Base-by-base conservation (phyloP, 2,797 vertebrate genomes). In the Diplodus sargus region DNA sequence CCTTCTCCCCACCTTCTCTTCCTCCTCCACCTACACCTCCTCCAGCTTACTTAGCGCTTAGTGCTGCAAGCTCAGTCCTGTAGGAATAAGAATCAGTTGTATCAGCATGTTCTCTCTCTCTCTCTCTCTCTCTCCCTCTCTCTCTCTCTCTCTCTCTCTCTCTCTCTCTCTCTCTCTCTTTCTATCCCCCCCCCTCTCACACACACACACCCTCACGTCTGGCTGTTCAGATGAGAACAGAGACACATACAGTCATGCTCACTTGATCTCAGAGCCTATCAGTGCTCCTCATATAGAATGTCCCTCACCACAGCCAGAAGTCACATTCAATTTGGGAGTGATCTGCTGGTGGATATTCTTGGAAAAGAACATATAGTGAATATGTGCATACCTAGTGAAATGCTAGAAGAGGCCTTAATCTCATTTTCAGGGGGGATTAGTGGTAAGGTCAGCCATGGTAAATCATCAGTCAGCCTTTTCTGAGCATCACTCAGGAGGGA, bases 351-450 rank as follows among this genome's bases (percentile, higher is more conserved):
- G 82, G 86, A 70, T 91, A 90, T 91, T 90, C 81, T 86, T 76
- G 73, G 87, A 87, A 61, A 84, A 76, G 86, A 71, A 81, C 80
- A 69, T 85, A 77, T 71, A 78, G 80, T 63, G 53, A 82, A 90
- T 87, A 87, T 89, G 89, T 90, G 89, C 90, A 78, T 74, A 82
- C 86, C 53, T 13, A 75, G 88, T 82, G 89, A 92, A 91, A 91
- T 68, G 70, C 60, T 78, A 91, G 91, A 63, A 83, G 88, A 89
- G 71, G 70, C 62, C 70, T 65, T 92, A 88, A 91, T 90, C 89
- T 89, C 30, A 71, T 81, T 84, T 89, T 86, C 83, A 69, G 77
- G 59, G 70, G 71, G 78, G 85, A 83, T 87, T 86, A 90, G 87
- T 63, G 83, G 78, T 76, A 89, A 91, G 47, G 79, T 91, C 77